Conservation (phyloP, 2,888 invertebrate genomes). For the Clitarchus hookeri region DNA sequence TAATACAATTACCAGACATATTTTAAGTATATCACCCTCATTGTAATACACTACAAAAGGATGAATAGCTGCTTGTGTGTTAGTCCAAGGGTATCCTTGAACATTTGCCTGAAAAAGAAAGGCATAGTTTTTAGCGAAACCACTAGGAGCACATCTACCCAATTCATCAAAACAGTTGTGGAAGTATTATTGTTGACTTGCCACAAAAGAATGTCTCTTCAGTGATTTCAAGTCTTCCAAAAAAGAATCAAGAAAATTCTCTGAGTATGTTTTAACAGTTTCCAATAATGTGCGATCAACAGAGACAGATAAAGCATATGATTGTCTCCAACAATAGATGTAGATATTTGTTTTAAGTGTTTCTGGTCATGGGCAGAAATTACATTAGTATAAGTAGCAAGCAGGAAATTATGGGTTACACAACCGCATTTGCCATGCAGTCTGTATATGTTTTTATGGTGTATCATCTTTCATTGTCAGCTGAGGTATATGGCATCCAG, state of each 20-base stretch:
- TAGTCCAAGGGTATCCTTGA: constrained; percentile 43
- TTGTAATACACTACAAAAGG: constrained; percentile 41
- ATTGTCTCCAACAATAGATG: neutral
- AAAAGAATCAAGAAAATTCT: constrained; percentile 26
- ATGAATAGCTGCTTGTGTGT: constrained; percentile 42
- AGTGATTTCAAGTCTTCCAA: constrained; percentile 15
- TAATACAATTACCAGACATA: constrained; percentile 36
- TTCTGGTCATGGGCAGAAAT: constrained; percentile 22
- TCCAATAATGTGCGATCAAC: constrained; percentile 26
- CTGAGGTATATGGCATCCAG: too few relatives aligned
- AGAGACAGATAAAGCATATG: constrained; percentile 25
- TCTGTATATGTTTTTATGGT: neutral
- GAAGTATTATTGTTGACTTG: constrained; percentile 23
- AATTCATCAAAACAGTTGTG: neutral
- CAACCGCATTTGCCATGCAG: neutral
- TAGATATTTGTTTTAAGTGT: neutral
- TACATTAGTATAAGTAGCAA: constrained; percentile 19
- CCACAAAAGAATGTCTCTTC: constrained; percentile 26
- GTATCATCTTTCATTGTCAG: neutral
- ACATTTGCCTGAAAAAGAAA: constrained; percentile 43
- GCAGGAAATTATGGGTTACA: neutral
- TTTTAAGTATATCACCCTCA: constrained; percentile 29
- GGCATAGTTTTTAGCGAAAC: constrained; percentile 44
- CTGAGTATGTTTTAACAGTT: constrained; percentile 15
- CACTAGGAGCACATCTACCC: constrained; percentile 23